Base-by-base conservation (phyloP, 2,888 invertebrate genomes). In the Pecten maximus region DNA sequence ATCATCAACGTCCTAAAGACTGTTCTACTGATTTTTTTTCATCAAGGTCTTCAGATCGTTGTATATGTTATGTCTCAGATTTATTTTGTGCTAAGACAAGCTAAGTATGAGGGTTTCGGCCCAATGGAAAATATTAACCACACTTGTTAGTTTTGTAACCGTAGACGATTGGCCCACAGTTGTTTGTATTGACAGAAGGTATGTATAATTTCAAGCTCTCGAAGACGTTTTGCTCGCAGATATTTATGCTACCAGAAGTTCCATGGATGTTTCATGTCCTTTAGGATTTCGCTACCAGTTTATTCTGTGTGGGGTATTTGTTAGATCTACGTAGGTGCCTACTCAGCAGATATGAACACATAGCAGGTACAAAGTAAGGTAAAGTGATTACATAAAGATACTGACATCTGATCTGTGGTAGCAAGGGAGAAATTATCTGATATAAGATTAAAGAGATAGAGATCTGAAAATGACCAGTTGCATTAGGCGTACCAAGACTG, bases 401-500 rank as follows among this genome's bases (percentile, higher is more conserved):
- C 0, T 12, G 35, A 74, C 74, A 74, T 74, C 74, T 74, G 28
- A 1, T 35, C 74, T 28, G 35, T 74, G 28, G 74, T 6, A 10
- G 74, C 35, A 74, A 35, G 35, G 28, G 28, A 35, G 16, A 10
- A 6, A 28, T 44, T 28, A 74, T 74, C 74, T 74, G 74, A 28
- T 74, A 74, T 4, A 2, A 74, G 74, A 74, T 74, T 74, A 74
- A 74, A 74, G 74, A 10, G 74, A 74, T 74, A 74, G 74, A 74
- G 28, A 74, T 28, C 28, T 2, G 16, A 28, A 74, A 74, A 28
- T 74, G 74, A 74, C 74, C 74, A 74, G 15, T 35, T 74, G 6
- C 35, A 74, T 74, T 74, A 74, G 0, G 23, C 35, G 10, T 28
- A 74, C 35, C 6, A 35, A 28, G 74, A 74, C 28, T 35, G 6